Conservation (phyloP, 92 coral and sea anemone genomes). For the Zoanthus sociatus region DNA sequence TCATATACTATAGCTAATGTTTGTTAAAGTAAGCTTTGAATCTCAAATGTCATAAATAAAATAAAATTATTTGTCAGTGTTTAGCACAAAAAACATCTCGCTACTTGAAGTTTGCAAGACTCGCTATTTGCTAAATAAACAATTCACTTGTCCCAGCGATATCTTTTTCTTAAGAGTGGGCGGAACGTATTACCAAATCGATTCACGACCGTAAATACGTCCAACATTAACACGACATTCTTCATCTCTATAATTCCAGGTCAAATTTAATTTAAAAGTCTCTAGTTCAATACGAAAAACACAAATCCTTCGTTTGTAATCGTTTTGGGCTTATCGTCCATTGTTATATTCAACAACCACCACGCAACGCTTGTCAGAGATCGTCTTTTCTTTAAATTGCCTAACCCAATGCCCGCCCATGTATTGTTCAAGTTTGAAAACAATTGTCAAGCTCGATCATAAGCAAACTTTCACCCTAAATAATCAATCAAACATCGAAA, state of each 20-base stretch:
- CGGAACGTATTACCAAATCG: conserved; percentile 21
- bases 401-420: neutral
- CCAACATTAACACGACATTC: conserved; percentile 14
- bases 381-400: neutral
- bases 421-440: neutral
- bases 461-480: neutral
- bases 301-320: neutral
- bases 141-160: neutral
- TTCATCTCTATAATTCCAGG: neutral
- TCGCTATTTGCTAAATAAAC: neutral
- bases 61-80: neutral
- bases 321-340: neutral
- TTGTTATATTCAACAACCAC: neutral
- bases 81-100: neutral
- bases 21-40: neutral
- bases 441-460: neutral
- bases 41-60: neutral
- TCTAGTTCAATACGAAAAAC: neutral
- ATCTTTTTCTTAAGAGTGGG: neutral
- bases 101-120: neutral
- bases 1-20: neutral
- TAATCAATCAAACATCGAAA: neutral
- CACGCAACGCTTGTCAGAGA: neutral
- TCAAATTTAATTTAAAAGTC: neutral
- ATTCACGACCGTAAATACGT: neutral